Evolutionary conservation across 2,888 invertebrate genomes (phyloP).

Genomic region (Uloborus plumipes): DNA sequence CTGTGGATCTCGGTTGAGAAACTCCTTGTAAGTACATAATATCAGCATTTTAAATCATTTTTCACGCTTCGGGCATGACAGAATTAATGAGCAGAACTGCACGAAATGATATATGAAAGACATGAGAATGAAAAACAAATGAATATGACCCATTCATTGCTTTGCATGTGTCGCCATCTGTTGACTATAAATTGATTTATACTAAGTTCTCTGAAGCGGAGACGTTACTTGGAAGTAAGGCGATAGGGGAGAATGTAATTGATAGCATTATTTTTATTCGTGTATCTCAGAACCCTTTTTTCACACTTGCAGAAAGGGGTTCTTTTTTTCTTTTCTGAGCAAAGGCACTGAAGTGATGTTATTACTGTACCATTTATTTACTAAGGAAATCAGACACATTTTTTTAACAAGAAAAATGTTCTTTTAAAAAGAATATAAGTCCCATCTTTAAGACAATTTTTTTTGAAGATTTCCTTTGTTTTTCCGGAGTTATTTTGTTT

Average conservation of each 20-base stretch:
- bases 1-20: conserved; percentile 27
- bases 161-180: conserved; percentile 55
- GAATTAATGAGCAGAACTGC: conserved; percentile 47
- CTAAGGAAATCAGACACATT: no score
- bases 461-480: no score
- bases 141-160: background rate
- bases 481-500: no score
- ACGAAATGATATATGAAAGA: conserved; percentile 41
- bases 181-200: conserved; percentile 51
- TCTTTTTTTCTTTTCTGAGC: no score
- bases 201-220: conserved; percentile 33
- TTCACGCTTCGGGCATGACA: conserved; percentile 37
- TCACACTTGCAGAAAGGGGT: no score
- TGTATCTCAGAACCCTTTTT: no score
- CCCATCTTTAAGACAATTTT: no score
- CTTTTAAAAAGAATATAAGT: no score
- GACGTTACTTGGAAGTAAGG: conserved; percentile 33
- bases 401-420: no score
- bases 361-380: no score
- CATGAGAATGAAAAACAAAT: conserved; percentile 4
- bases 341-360: no score
- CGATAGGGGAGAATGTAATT: background rate
- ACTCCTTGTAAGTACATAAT: conserved; percentile 8
- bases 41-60: conserved; percentile 39
- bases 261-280: background rate